Percentiles rank a stretch among this genome's conserved stretches.
Evolutionary conservation across 2,113 vertebrate species (phyloP).

Genomic region (Donacobius atricapilla): DNA sequence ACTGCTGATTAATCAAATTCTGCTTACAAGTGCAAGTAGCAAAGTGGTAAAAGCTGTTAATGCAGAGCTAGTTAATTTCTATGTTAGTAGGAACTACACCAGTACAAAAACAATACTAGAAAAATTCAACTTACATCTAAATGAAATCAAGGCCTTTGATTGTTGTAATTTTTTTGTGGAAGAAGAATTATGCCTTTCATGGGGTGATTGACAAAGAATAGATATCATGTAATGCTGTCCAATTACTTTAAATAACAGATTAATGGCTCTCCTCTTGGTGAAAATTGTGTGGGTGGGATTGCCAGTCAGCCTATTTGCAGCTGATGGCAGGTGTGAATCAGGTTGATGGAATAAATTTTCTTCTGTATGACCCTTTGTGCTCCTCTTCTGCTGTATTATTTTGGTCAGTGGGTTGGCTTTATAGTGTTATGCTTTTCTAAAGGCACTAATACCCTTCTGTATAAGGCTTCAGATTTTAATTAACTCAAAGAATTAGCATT

Average conservation of each 20-base stretch:
- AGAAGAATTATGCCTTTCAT: neutral
- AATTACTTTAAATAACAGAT: slow-evolving; percentile 18
- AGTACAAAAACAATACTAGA: neutral
- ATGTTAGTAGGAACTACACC: neutral
- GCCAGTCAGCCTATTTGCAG: slow-evolving; percentile 48
- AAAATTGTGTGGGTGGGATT: neutral
- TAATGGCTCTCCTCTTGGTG: slow-evolving; percentile 5
- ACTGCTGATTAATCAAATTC: neutral
- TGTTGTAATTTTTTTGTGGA: neutral
- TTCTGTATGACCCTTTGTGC: slow-evolving; percentile 39
- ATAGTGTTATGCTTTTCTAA: slow-evolving; percentile 47
- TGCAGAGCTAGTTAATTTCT: neutral
- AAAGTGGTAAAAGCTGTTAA: neutral
- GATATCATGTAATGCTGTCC: neutral
- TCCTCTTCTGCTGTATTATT: slow-evolving; percentile 49
- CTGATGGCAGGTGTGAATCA: slow-evolving; percentile 68
- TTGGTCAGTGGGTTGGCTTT: slow-evolving; percentile 34
- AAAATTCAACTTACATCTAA: neutral
- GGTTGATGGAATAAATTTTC: slow-evolving; percentile 48
- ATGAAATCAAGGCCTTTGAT: neutral
- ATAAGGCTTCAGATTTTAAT: slow-evolving; percentile 57
- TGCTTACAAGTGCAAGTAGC: neutral
- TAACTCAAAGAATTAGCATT: neutral
- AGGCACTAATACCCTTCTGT: slow-evolving; percentile 44
- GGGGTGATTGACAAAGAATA: neutral